Percentiles rank a stretch among this genome's conserved stretches.
Evolutionary conservation across 2,888 invertebrate species (phyloP).

Genomic region (Zygogramma bicolorata): DNA sequence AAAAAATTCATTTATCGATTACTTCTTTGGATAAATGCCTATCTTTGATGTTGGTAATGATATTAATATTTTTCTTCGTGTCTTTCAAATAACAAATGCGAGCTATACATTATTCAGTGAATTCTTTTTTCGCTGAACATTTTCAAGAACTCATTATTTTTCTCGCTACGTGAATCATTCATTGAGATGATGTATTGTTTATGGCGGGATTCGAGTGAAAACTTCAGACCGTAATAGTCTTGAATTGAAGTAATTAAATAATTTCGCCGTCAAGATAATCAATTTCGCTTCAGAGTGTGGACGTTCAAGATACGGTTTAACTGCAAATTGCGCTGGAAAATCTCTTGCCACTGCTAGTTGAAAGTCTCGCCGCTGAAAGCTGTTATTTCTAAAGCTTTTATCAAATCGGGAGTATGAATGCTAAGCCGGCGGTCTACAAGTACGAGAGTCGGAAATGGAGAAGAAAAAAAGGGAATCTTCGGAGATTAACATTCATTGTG

Average conservation of each 20-base stretch:
- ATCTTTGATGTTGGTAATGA: no score
- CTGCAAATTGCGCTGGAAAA: neutral
- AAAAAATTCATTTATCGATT: no score
- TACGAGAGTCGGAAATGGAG: slow-evolving; percentile 13
- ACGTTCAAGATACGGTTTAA: neutral
- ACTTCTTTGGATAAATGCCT: no score
- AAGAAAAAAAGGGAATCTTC: slow-evolving; percentile 13
- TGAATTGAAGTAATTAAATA: neutral
- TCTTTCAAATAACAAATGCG: no score
- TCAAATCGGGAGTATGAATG: neutral
- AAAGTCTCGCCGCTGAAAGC: neutral
- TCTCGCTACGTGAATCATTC: no score
- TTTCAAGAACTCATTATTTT: no score
- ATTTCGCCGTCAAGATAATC: neutral
- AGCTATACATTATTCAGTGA: no score
- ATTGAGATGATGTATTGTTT: no score
- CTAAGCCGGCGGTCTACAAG: neutral
- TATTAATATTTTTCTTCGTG: no score
- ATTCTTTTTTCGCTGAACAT: no score
- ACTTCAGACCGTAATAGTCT: neutral
- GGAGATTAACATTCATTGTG: slow-evolving; percentile 10
- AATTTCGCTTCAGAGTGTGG: neutral
- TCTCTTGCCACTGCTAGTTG: neutral
- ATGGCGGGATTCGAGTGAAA: no score
- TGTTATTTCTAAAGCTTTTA: neutral